Evolutionary conservation across 2,888 invertebrate genomes (phyloP).

Genomic region (Galerucella pusilla): DNA sequence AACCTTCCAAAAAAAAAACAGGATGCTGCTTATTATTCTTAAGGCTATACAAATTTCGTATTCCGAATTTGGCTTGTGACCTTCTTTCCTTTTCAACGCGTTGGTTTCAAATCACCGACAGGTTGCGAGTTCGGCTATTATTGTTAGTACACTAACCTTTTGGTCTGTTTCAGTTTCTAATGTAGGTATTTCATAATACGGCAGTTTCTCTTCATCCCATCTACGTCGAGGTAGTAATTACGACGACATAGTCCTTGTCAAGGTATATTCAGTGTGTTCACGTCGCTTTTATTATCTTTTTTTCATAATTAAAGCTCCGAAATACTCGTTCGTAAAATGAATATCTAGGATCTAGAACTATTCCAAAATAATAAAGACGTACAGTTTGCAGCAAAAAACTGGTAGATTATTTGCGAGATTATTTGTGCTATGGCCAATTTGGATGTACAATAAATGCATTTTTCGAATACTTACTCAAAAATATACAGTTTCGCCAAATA

Average conservation of each 20-base stretch:
- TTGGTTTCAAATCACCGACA: background rate
- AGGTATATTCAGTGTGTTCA: background rate
- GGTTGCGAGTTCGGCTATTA: background rate
- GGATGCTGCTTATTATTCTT: slow-evolving; percentile 6
- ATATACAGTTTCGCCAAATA: no score
- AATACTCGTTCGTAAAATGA: background rate
- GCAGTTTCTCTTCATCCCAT: slow-evolving; percentile 1
- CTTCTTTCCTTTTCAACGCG: background rate
- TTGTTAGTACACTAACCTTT: slow-evolving; percentile 1
- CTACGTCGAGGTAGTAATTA: background rate
- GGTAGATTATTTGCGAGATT: no score
- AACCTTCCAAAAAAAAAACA: background rate
- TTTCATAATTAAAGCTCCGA: background rate
- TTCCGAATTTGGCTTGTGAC: slow-evolving; percentile 1
- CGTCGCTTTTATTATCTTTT: background rate
- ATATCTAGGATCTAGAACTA: background rate
- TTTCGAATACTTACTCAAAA: no score
- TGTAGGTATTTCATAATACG: slow-evolving; percentile 3
- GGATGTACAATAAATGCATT: no score
- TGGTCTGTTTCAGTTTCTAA: slow-evolving; percentile 8
- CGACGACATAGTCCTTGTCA: background rate
- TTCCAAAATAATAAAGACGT: background rate
- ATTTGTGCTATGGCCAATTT: no score
- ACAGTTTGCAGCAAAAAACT: background rate
- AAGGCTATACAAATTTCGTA: slow-evolving; percentile 5